Base-by-base conservation (phyloP, 2,888 invertebrate genomes). In the Cantharis flavilabris region DNA sequence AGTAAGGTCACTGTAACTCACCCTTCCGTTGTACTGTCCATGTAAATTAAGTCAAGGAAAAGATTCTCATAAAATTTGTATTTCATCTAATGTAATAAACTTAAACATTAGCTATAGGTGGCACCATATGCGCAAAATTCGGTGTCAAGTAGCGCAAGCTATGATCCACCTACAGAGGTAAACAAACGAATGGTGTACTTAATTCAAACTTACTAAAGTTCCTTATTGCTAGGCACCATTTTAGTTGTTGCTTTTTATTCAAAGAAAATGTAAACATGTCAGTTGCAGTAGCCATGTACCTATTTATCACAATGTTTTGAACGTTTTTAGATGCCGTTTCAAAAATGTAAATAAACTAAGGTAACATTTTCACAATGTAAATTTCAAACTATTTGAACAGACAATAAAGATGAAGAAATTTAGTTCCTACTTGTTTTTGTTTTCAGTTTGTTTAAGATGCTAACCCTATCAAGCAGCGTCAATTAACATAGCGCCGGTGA, bases 401-500 rank as follows among this genome's bases (percentile, higher is more conserved):
- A 76, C 76, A 76, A 76, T 76, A 76, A 76, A 76, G 72, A 76
- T 72, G 76, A 72, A 71, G 72, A 72, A 76, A 75, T 49, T 30
- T 70, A 33, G 13, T 49, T 62, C 4, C 62, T 49, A 4, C 2
- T 2, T 5, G n/a, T 49, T n/a, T 7, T 2, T 49, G n/a, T 49
- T 5, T 23, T 23, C 23, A 5, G 23, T 23, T 23, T 23, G 0
- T 23, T 23, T 23, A 23, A 5, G 5, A 7, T 23, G 23, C 1
- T 7, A 9, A 26, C 26, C 9, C n/a, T n/a, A n/a, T n/a, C n/a
- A n/a, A n/a, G n/a, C n/a, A n/a, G n/a, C n/a, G n/a, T n/a, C n/a
- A n/a, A n/a, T n/a, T n/a, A n/a, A n/a, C n/a, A n/a, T n/a, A n/a
- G n/a, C n/a, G n/a, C n/a, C n/a, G n/a, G n/a, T n/a, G n/a, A n/a